These are phyloP conservation scores for Zaprionus gabonicus DNA, from an alignment of 1,140 invertebrate genomes.

Conservation along the genomic window DNA sequence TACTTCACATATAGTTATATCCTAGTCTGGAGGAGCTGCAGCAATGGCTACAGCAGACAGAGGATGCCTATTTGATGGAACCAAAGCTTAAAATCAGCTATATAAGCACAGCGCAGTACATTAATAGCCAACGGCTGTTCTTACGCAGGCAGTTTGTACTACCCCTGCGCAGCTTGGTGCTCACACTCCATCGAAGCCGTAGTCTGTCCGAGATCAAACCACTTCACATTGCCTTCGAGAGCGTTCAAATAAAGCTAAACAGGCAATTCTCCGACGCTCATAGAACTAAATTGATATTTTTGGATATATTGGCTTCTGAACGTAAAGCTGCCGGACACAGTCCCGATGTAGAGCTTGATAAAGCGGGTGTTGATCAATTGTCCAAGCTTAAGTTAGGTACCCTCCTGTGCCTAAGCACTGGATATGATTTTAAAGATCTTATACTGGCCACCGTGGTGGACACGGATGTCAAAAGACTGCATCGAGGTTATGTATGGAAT, in stretches of 20 bases:
- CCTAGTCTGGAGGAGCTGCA: constrained; percentile 53
- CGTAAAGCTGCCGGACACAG: neutral
- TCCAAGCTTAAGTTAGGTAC: constrained; percentile 88
- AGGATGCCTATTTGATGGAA: neutral
- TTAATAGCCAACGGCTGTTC: constrained; percentile 28
- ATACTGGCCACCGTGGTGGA: constrained; percentile 88
- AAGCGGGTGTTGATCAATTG: constrained; percentile 52
- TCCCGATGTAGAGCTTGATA: neutral
- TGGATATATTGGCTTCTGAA: constrained; percentile 73
- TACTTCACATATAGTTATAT: constrained; percentile 47
- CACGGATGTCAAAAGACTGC: constrained; percentile 85
- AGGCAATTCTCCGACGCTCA: constrained; percentile 6
- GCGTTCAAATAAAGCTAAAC: constrained; percentile 29
- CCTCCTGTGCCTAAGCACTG: constrained; percentile 88
- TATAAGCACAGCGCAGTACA: constrained; percentile 84
- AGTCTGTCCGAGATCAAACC: neutral
- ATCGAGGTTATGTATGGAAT: constrained; percentile 82
- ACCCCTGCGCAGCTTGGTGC: constrained; percentile 22
- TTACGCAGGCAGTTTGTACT: constrained; percentile 27
- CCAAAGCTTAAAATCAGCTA: constrained; percentile 86
- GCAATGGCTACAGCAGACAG: constrained; percentile 59
- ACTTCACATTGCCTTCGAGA: constrained; percentile 1
- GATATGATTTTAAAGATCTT: constrained; percentile 88
- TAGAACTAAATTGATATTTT: constrained; percentile 15
- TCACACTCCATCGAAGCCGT: constrained; percentile 10